These are phyloP conservation scores for Lamellibrachia columna DNA, from an alignment of 2,888 invertebrate genomes.

Conservation along the genomic window DNA sequence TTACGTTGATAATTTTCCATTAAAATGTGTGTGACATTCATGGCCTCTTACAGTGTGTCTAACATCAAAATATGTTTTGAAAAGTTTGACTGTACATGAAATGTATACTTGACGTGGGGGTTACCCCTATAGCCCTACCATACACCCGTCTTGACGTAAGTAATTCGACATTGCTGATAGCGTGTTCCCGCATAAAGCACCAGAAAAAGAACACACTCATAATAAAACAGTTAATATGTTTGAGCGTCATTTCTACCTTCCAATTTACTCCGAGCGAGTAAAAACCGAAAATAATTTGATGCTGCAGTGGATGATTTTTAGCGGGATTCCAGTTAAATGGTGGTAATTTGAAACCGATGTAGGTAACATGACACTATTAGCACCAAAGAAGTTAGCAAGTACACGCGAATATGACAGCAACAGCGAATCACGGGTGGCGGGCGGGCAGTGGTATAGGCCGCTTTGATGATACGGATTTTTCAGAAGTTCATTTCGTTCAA, in stretches of 20 bases:
- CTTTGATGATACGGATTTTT: neutral
- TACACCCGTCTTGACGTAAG: neutral
- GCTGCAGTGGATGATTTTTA: neutral
- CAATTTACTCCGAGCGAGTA: neutral
- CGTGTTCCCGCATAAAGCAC: neutral
- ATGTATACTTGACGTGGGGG: too few relatives aligned
- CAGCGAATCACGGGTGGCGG: neutral
- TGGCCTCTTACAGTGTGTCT: too few relatives aligned
- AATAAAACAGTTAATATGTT: neutral
- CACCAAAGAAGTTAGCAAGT: neutral
- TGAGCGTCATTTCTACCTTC: neutral
- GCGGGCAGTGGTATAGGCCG: neutral
- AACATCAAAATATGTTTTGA: too few relatives aligned
- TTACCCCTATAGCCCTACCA: too few relatives aligned
- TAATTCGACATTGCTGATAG: neutral
- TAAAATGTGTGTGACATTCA: too few relatives aligned
- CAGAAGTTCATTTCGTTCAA: neutral
- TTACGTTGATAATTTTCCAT: too few relatives aligned
- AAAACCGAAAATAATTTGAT: neutral
- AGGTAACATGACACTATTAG: neutral
- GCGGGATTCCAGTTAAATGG: neutral
- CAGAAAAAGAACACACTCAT: neutral
- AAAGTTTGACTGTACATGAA: too few relatives aligned
- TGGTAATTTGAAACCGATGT: neutral
- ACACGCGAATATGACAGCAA: neutral